Evolutionary conservation across 2,888 invertebrate species (phyloP).

Genomic region (Prenolepis imparis): DNA sequence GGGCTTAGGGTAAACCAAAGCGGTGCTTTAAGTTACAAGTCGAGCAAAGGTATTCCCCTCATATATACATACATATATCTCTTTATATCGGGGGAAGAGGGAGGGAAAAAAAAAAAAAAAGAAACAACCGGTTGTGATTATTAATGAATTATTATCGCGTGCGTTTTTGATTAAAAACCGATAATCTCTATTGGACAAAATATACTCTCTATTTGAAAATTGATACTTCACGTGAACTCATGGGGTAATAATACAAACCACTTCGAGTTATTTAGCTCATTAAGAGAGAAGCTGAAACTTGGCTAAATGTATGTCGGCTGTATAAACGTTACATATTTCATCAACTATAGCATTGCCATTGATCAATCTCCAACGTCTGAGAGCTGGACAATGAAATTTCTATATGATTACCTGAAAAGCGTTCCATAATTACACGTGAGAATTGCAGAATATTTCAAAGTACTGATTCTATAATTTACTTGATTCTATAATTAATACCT

Average conservation of each 20-base stretch:
- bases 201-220: not conserved
- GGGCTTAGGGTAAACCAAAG: too few relatives aligned
- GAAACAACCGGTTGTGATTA: too few relatives aligned
- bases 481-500: not conserved
- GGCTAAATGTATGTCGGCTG: not conserved
- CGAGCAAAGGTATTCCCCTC: too few relatives aligned
- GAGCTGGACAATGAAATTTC: constrained; percentile 11
- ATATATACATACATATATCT: too few relatives aligned
- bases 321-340: constrained; percentile 26
- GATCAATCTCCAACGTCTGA: constrained; percentile 11
- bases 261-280: constrained; percentile 27
- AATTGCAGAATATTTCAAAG: not conserved
- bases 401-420: not conserved
- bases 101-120: too few relatives aligned
- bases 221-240: not conserved
- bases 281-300: not conserved
- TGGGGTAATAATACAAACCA: not conserved
- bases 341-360: constrained; percentile 10
- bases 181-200: not conserved
- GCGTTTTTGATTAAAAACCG: not conserved
- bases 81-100: too few relatives aligned
- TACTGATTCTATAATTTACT: not conserved
- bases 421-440: not conserved
- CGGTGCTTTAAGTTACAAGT: not conserved
- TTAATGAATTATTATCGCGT: not conserved